phyloP scores from a whole-genome alignment of 2,113 vertebrate genomes.

The Oriolus oriolus region DNA sequence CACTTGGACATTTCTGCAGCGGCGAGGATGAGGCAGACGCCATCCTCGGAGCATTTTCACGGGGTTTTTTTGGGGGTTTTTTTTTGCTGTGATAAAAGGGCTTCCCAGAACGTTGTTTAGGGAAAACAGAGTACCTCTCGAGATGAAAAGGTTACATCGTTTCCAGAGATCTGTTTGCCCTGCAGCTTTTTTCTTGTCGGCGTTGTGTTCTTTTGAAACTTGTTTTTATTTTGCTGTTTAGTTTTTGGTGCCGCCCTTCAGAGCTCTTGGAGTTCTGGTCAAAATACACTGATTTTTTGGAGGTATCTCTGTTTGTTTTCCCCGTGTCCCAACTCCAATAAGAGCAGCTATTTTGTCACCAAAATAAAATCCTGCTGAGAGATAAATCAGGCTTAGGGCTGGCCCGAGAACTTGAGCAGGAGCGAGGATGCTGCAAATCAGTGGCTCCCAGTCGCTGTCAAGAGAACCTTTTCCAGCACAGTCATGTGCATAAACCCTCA shows the following conservation, averaged over 20 bases:
- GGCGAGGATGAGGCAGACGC: slow-evolving; percentile 12
- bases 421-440: slow-evolving; percentile 18
- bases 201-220: not conserved
- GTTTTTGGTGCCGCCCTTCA: not conserved
- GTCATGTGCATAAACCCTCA: slow-evolving; percentile 14
- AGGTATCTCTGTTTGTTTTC: rapidly evolving
- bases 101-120: not conserved
- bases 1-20: slow-evolving; percentile 17
- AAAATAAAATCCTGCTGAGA: not conserved
- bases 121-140: not conserved
- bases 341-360: not conserved
- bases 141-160: not conserved
- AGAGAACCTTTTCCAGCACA: not conserved
- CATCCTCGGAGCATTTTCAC: not conserved
- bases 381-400: not conserved
- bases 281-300: not conserved
- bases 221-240: not conserved
- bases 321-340: not conserved
- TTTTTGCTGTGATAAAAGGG: not conserved
- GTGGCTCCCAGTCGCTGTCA: not conserved
- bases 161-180: not conserved
- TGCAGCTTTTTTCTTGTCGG: not conserved
- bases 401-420: not conserved
- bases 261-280: not conserved
- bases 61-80: not conserved